phyloP scores from a whole-genome alignment of 2,888 invertebrate genomes.

The Clitarchus hookeri region DNA sequence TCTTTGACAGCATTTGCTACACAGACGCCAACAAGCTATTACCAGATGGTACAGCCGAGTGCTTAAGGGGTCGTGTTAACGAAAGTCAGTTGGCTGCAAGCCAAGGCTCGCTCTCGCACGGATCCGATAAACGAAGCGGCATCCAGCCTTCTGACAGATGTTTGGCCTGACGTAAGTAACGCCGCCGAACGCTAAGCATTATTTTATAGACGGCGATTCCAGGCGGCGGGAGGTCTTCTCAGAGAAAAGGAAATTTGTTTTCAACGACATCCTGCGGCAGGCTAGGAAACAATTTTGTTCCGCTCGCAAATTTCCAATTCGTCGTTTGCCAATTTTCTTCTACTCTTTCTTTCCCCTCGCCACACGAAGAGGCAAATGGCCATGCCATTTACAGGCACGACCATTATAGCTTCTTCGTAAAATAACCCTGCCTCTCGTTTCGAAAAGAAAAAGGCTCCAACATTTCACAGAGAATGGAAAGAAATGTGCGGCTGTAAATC shows the following conservation, averaged over 20 bases:
- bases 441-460: background rate
- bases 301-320: background rate
- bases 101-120: background rate
- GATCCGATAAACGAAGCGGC: background rate
- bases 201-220: background rate
- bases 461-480: background rate
- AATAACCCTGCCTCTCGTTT: background rate
- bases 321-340: background rate
- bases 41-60: background rate
- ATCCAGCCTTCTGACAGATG: background rate
- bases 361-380: background rate
- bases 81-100: background rate
- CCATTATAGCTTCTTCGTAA: background rate
- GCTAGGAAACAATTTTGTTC: no score
- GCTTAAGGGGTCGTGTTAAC: background rate
- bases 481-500: no score
- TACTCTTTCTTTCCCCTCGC: background rate
- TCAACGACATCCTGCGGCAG: background rate
- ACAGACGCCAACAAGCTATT: background rate
- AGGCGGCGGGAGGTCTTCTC: no score
- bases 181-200: background rate
- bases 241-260: background rate
- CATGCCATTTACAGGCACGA: background rate
- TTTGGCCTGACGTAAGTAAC: background rate
- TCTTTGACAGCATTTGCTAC: background rate